Base-by-base conservation (phyloP, 2,888 invertebrate species). In the Asteroscopus sphinx region DNA sequence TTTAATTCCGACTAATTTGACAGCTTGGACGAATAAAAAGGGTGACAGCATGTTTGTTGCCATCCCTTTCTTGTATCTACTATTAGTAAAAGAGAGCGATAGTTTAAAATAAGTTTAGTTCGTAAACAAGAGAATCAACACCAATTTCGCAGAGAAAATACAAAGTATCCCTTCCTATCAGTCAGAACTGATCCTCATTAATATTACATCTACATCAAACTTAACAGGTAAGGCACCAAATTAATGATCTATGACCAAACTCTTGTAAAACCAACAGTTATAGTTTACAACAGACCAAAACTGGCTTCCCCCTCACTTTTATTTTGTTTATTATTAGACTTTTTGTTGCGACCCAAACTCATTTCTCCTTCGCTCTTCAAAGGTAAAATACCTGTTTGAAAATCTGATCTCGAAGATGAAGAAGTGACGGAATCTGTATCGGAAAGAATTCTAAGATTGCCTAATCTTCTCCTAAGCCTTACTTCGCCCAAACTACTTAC, bases 401-500 rank as follows among this genome's bases (percentile, higher is more conserved):
- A 62, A 60, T 88, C 88, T 3, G 84, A 87, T 61, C 82, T 83
- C 9, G 90, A 47, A 8, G 79, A 73, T 11, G 89, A 85, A 2
- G 87, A 83, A 46, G 84, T 85, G 70, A 88, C 88, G 9, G 87
- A 85, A 42, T 90, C 92, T 1, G 90, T 88, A 57, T 86, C 67
- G 9, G 86, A 77, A 2, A 77, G 60, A 11, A 84, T 67, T 67
- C 76, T 82, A 53, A 58, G 79, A 58, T 81, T 86, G 9, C 63
- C 76, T 11, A 83, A 53, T 47, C 70, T 85, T 54, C 75, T 84
- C 63, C 82, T 88, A n/a, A 87, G 68, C 58, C 80, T 90, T 1
- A 93, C 78, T 81, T 94, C 92, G 15, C 94, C 94, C 67, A 93
- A 82, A 71, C 94, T 94, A 67, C 92, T 92, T n/a, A 93, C 78